Evolutionary conservation across 2,797 vertebrate species (phyloP).

Genomic region (Myoxocephalus aenaeus): DNA sequence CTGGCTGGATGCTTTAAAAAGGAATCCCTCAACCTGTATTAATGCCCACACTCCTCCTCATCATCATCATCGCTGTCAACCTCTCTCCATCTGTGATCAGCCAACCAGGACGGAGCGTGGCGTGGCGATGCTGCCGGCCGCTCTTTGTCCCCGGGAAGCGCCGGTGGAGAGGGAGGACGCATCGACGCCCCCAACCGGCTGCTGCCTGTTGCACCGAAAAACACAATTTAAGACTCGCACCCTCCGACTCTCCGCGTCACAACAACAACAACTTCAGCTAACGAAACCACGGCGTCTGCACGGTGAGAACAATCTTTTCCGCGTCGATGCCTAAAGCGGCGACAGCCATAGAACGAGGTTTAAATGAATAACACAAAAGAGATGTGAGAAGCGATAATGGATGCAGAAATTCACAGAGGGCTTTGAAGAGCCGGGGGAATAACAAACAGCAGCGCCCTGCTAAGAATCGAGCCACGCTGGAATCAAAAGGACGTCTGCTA

Average conservation of each 20-base stretch:
- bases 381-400: constrained; percentile 45
- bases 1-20: constrained; percentile 16
- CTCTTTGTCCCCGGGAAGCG: too few species aligned
- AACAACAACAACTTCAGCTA: constrained; percentile 23
- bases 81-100: constrained; percentile 41
- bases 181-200: constrained; percentile 47
- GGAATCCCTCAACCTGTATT: constrained; percentile 31
- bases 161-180: constrained; percentile 31
- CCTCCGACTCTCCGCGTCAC: not conserved
- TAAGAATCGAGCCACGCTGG: constrained; percentile 34
- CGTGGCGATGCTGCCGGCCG: constrained; percentile 33
- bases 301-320: not conserved
- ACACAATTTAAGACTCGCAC: not conserved
- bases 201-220: constrained; percentile 46
- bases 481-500: constrained; percentile 61
- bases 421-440: constrained; percentile 57
- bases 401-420: constrained; percentile 53
- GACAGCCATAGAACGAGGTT: constrained; percentile 38
- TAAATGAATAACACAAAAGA: constrained; percentile 51
- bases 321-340: constrained; percentile 28
- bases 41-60: constrained; percentile 14
- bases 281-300: not conserved
- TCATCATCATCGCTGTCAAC: constrained; percentile 44
- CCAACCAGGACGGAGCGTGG: constrained; percentile 20
- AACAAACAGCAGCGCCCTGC: constrained; percentile 47